Evolutionary conservation across 30 jellyfish, hydroid and myxozoan species (phyloP), one percentile per base, ranked within the genome.

Genomic region (Haliclystus octoradiatus): DNA sequence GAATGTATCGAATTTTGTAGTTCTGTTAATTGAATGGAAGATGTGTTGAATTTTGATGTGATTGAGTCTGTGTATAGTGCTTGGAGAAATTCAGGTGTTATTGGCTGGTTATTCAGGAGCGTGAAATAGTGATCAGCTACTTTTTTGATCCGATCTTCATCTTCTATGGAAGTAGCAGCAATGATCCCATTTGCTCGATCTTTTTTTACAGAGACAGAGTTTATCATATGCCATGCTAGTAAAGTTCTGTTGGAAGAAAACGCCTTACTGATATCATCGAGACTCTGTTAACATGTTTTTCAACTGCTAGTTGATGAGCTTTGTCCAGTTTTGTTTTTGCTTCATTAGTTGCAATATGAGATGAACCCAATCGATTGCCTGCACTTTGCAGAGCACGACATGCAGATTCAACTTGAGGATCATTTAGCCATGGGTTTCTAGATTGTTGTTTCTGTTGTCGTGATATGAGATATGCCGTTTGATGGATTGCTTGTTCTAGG

Each of bases 331-430:
- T 19, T 40, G 57, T 19, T 40, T 40, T 19, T 9, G 57, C 57
- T 19, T 19, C 19, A 40, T 5, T 9, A 9, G 57, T 19, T 40
- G 9, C 57, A 9, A 19, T 9, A 40, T 19, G 9, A 9, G 57
- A 40, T 19, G 9, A 19, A 19, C 57, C 57, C 9, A 40, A 40
- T 9, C 57, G 57, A 40, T 40, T 40, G 57, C 57, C 9, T 5
- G 57, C 57, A 19, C 57, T 40, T 40, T 40, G 57, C 57, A 40
- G 57, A 40, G 57, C 57, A 40, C 57, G 57, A 19, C 57, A 40
- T 9, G 9, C 14, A 19, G 57, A 5, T 40, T 40, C 57, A 5
- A 40, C 57, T 9, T 9, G 9, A 19, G 57, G 57, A 19, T 40
- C 57, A 40, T 40, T 19, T 9, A 40, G 57, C 57, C 57, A 40